Conservation (phyloP, 2,113 vertebrate genomes). For the Coturnix japonica region DNA sequence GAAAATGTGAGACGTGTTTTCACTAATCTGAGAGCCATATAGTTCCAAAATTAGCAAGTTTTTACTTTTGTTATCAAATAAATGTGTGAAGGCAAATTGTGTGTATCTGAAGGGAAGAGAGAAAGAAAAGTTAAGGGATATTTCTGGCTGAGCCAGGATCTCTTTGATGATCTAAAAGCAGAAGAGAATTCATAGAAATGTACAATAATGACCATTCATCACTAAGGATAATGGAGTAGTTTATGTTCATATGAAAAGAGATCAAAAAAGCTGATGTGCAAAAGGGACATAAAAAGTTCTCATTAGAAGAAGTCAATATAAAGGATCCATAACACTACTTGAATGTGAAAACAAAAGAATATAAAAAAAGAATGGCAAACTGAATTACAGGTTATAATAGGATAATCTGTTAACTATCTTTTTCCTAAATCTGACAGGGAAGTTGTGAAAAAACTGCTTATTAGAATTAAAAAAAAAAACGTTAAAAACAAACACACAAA, state of each 20-base stretch:
- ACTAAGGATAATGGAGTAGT: not conserved
- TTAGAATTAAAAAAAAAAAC: not conserved
- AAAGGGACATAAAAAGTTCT: not conserved
- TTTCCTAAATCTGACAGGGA: not conserved
- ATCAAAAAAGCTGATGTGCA: not conserved
- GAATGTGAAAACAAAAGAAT: not conserved
- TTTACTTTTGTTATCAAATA: not conserved
- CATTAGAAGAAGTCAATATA: not conserved
- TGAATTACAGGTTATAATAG: not conserved
- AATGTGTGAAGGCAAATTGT: not conserved
- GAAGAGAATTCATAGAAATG: not conserved
- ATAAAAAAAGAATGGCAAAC: not conserved
- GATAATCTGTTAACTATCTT: not conserved
- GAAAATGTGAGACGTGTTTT: not conserved
- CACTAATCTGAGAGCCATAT: not conserved
- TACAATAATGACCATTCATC: not conserved
- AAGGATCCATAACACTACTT: not conserved
- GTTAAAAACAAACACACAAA: not conserved
- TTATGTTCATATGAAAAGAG: not conserved
- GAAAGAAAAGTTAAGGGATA: not conserved
- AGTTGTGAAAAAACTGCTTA: not conserved
- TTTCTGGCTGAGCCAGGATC: not conserved
- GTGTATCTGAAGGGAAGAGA: not conserved
- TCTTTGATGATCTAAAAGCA: constrained; percentile 12
- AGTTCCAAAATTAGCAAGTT: not conserved